Percentiles rank a stretch among this genome's conserved stretches.
Conservation (phyloP, 2,888 invertebrate genomes). For the Odontocerum albicorne region DNA sequence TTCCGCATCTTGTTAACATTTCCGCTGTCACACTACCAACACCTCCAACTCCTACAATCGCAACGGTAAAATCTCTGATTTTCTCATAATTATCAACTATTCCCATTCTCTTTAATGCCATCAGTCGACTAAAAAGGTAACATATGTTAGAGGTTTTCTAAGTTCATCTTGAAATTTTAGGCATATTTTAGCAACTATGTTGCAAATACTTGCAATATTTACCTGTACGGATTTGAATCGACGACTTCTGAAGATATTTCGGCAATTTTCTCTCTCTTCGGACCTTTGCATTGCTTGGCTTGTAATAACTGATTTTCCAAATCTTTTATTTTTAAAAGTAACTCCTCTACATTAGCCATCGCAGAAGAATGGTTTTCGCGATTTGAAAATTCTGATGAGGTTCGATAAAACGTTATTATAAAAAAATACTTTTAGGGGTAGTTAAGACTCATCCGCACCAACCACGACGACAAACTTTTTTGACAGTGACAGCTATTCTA, state of each 20-base stretch:
- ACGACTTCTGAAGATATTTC: slow-evolving; percentile 95
- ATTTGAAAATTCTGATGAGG: too few relatives aligned
- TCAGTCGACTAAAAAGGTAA: slow-evolving; percentile 75
- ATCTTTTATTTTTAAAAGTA: slow-evolving; percentile 63
- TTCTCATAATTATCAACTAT: slow-evolving; percentile 97
- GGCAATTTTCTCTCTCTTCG: slow-evolving; percentile 73
- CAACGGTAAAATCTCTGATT: slow-evolving; percentile 85
- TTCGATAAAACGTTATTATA: too few relatives aligned
- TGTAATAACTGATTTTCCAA: slow-evolving; percentile 65
- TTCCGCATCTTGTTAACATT: slow-evolving; percentile 98
- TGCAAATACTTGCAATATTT: slow-evolving; percentile 34
- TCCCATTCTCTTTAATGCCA: slow-evolving; percentile 99
- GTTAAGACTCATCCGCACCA: too few relatives aligned
- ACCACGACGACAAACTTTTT: too few relatives aligned
- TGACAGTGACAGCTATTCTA: too few relatives aligned
- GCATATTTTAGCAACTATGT: background rate
- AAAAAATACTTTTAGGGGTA: too few relatives aligned
- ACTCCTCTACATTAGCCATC: slow-evolving; percentile 64
- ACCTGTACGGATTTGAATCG: slow-evolving; percentile 98
- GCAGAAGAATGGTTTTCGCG: too few relatives aligned
- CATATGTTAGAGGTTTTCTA: slow-evolving; percentile 1
- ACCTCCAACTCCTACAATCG: slow-evolving; percentile 96
- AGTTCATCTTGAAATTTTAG: background rate
- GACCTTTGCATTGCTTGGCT: slow-evolving; percentile 47
- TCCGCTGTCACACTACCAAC: slow-evolving; percentile 99